These are phyloP conservation scores for Cyprinus carpio DNA, from an alignment of 2,113 vertebrate genomes.

Conservation along the genomic window DNA sequence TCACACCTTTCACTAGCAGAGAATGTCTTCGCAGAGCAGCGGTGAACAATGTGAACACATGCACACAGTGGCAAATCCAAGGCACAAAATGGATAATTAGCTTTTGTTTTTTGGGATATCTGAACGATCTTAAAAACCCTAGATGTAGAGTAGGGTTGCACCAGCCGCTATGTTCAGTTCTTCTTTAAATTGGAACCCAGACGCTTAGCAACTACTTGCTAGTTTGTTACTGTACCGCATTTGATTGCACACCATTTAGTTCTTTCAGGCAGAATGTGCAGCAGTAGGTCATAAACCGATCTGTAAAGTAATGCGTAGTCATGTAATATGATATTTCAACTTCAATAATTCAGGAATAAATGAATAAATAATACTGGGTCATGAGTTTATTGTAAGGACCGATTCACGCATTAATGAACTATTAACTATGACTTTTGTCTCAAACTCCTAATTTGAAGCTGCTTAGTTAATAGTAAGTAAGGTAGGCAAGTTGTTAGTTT, in stretches of 20 bases:
- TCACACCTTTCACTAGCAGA: constrained; percentile 69
- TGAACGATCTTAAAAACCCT: neutral
- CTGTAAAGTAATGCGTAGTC: neutral
- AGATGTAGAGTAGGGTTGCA: neutral
- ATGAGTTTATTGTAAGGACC: too few species aligned
- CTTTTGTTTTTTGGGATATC: neutral
- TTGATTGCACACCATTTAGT: neutral
- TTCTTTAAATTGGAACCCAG: neutral
- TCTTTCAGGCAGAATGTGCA: neutral
- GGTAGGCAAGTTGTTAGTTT: too few species aligned
- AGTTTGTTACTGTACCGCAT: neutral
- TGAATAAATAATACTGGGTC: too few species aligned
- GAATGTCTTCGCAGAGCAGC: constrained; percentile 11
- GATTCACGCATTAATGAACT: too few species aligned
- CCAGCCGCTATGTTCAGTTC: neutral
- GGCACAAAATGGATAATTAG: neutral
- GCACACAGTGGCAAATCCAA: neutral
- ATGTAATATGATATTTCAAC: neutral
- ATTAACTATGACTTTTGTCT: too few species aligned
- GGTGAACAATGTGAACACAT: neutral
- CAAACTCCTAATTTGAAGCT: too few species aligned
- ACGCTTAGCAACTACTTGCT: neutral
- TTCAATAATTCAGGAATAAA: neutral
- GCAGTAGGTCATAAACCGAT: neutral
- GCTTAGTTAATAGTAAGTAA: too few species aligned